These are phyloP conservation scores for Chrysogorgia sp. DNA, from an alignment of 92 coral and sea anemone species.

Conservation along the genomic window DNA sequence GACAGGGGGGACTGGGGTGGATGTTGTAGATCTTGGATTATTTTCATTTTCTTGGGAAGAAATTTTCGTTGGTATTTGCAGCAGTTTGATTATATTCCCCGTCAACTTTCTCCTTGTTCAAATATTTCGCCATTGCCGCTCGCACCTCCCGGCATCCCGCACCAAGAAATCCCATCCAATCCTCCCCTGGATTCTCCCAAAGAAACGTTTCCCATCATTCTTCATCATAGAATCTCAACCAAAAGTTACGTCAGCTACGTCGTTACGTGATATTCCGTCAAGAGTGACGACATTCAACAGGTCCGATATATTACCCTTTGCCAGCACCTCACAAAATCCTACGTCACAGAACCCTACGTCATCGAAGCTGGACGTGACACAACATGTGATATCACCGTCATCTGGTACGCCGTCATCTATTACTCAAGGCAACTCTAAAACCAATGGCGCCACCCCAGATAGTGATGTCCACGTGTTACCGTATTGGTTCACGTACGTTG, in stretches of 20 bases:
- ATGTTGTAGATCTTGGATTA: slow-evolving; percentile 72
- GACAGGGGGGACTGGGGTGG: slow-evolving; percentile 60
- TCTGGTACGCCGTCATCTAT: background rate
- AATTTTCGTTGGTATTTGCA: slow-evolving; percentile 82
- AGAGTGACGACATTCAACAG: background rate
- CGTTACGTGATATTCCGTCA: background rate
- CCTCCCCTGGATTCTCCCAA: too few species aligned
- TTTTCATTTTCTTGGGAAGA: slow-evolving; percentile 91
- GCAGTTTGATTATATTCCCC: slow-evolving; percentile 90
- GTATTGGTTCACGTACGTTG: slow-evolving; percentile 81
- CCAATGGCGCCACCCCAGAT: background rate
- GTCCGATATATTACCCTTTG: background rate
- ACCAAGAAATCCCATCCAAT: background rate
- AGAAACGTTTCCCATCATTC: background rate
- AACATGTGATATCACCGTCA: slow-evolving; percentile 12
- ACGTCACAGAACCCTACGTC: slow-evolving; percentile 14
- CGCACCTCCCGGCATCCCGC: slow-evolving; percentile 11
- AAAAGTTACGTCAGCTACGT: background rate
- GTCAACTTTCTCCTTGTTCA: slow-evolving; percentile 84
- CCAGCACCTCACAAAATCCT: background rate
- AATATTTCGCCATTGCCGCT: slow-evolving; percentile 82
- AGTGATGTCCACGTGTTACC: slow-evolving; percentile 54
- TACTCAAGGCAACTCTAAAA: background rate
- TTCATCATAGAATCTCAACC: background rate
- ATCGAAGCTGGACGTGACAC: background rate